Percentiles rank a stretch among this genome's conserved stretches.
Evolutionary conservation across 2,797 vertebrate species (phyloP).

Genomic region (Sylvilagus floridanus): DNA sequence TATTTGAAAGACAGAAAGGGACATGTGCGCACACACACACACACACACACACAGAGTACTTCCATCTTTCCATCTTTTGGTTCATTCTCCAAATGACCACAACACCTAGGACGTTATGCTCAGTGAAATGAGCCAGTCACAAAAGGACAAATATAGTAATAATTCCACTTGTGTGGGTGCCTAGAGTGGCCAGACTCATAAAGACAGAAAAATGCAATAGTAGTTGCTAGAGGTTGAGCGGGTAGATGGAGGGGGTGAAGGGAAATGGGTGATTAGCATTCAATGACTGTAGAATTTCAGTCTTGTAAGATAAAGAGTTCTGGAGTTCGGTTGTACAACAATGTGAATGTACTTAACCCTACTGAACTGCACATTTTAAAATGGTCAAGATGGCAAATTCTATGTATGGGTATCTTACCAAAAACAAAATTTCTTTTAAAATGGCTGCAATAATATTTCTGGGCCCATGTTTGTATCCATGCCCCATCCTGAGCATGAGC

Average conservation of each 20-base stretch:
- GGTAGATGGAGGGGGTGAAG: not conserved
- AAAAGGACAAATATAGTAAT: not conserved
- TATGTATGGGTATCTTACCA: slow-evolving; percentile 1
- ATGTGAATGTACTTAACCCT: not conserved
- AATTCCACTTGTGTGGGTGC: not conserved
- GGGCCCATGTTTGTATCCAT: not conserved
- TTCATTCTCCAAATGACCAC: too few relatives aligned
- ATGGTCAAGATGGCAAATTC: slow-evolving; percentile 26
- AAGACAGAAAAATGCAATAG: slow-evolving; percentile 2
- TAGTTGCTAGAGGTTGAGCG: not conserved
- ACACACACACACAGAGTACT: too few relatives aligned
- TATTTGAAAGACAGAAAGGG: too few relatives aligned
- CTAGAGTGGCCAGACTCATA: not conserved
- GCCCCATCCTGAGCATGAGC: not conserved
- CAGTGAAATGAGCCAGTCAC: slow-evolving; percentile 30
- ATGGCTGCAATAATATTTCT: not conserved
- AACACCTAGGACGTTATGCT: not conserved
- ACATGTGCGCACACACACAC: too few relatives aligned
- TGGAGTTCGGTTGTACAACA: not conserved
- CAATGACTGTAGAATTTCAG: not conserved
- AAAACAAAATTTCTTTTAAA: not conserved
- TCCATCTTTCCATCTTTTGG: too few relatives aligned
- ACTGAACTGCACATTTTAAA: slow-evolving; percentile 39
- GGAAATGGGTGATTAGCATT: not conserved
- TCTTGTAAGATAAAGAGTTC: slow-evolving; percentile 48